A percentile compares a stretch with the other conserved stretches of the same genome.
These are phyloP conservation scores for Bubo scandiacus DNA, from an alignment of 2,113 vertebrate species.

Conservation along the genomic window DNA sequence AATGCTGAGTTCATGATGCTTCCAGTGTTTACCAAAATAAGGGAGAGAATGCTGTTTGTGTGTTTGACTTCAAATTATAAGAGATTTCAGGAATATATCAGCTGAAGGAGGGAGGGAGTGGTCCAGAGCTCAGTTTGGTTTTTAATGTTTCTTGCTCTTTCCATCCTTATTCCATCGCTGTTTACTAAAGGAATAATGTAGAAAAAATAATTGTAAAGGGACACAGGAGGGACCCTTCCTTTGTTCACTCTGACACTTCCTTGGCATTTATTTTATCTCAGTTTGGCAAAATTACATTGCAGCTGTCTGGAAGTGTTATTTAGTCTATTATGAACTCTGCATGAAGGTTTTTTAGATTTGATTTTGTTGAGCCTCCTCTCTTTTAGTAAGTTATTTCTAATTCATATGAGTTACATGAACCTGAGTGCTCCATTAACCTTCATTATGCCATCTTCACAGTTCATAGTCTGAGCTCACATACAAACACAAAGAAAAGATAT, in stretches of 20 bases:
- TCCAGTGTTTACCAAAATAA: neutral
- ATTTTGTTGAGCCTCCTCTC: conserved; percentile 45
- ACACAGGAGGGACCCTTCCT: neutral
- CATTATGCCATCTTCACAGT: neutral
- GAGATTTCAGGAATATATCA: neutral
- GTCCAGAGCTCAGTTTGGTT: neutral
- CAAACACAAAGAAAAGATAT: neutral
- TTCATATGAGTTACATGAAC: conserved; percentile 42
- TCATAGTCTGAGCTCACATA: neutral
- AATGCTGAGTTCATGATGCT: neutral
- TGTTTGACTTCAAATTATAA: neutral
- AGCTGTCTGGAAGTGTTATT: conserved; percentile 36
- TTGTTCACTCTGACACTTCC: conserved; percentile 4
- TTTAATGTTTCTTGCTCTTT: neutral
- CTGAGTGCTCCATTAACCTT: conserved; percentile 57
- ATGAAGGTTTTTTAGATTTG: conserved; percentile 44
- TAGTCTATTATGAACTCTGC: conserved; percentile 22
- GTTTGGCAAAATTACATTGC: conserved; percentile 11
- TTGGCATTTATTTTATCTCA: conserved; percentile 30
- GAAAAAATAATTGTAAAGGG: neutral
- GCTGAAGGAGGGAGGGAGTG: neutral
- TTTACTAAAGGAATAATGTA: neutral
- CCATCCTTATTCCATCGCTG: neutral
- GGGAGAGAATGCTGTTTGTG: neutral
- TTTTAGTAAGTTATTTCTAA: conserved; percentile 69